Evolutionary conservation across 2,113 vertebrate genomes (phyloP), one percentile per base, ranked within the genome.

Genomic region (Madoqua kirkii): DNA sequence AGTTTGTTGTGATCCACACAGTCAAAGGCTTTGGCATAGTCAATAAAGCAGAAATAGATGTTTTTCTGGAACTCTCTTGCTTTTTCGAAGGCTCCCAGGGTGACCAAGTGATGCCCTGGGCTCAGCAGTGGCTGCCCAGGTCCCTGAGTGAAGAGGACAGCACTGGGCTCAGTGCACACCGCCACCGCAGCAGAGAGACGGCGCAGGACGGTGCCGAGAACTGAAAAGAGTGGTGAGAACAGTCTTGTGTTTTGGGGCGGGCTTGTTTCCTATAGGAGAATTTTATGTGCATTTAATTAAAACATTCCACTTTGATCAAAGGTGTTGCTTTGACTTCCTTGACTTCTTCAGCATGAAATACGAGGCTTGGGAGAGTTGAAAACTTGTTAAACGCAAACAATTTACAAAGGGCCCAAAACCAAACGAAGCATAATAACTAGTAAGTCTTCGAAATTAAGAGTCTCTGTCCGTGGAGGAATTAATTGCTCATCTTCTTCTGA

Each of bases 261-360:
- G 64, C 95, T 97, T 93, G 83, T 91, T 97, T 97, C 78, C 97
- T 93, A 91, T 45, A 84, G 87, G 93, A 64, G 43, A 93, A 91
- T 91, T 93, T 97, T 95, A 93, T 82, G 96, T 60, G 81, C 97
- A 96, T 95, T 95, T 98, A 97, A 98, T 97, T 95, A 98, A 97
- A 96, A 87, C 57, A 50, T 97, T 97, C 89, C 17, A 43, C 52
- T 97, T 96, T 76, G 96, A 97, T 98, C 96, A 95, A 76, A 97
- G 82, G 91, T 67, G 83, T 97, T 97, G 62, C 95, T 98, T 90
- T 94, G 96, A 95, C 96, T 98, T 97, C 83, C 95, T 43, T 93
- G 96, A 95, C 96, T 98, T 95, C 71, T 94, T 33, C 0, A 79
- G 71, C 87, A 97, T 93, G 96, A 97, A 97, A 96, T 93, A 94